Percentiles rank a stretch among this genome's conserved stretches.
These are phyloP conservation scores for Cyanoramphus novaezelandiae DNA, from an alignment of 2,113 vertebrate genomes.

Conservation along the genomic window DNA sequence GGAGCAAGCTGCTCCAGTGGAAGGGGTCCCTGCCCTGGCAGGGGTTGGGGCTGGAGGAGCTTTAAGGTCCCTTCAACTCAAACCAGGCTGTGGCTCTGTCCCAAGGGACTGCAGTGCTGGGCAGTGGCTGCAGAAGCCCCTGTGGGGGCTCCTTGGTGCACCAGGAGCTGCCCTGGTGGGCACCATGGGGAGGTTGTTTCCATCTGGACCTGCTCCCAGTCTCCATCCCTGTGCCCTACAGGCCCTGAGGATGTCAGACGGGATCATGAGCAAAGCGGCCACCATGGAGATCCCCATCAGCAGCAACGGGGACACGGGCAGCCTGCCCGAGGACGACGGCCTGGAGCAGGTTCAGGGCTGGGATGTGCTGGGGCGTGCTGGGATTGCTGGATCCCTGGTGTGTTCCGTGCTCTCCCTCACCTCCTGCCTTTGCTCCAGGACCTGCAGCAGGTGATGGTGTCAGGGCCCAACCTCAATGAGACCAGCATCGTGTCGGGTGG, in stretches of 20 bases:
- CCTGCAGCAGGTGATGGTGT: slow-evolving; percentile 98
- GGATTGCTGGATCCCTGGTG: neutral
- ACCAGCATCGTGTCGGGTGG: slow-evolving; percentile 96
- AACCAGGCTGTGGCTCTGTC: neutral
- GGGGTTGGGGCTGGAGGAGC: neutral
- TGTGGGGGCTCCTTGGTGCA: neutral
- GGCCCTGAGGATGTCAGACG: slow-evolving; percentile 86
- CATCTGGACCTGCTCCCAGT: neutral
- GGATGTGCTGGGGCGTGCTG: neutral
- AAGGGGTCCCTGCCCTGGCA: neutral
- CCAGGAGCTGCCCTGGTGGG: neutral
- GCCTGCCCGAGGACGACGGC: slow-evolving; percentile 88
- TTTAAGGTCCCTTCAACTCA: neutral
- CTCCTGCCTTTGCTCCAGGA: slow-evolving; percentile 74
- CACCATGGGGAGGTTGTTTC: neutral
- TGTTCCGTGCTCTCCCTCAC: neutral
- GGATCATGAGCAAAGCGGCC: slow-evolving; percentile 93
- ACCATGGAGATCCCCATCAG: slow-evolving; percentile 99
- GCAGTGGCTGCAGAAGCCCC: neutral
- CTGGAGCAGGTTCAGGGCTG: slow-evolving; percentile 85
- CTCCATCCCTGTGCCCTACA: neutral
- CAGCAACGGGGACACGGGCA: slow-evolving; percentile 89
- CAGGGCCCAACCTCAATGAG: slow-evolving; percentile 95
- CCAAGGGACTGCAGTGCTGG: neutral
- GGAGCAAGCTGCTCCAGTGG: neutral